phyloP scores from a whole-genome alignment of 1,140 invertebrate genomes.

The Eumeta japonica region DNA sequence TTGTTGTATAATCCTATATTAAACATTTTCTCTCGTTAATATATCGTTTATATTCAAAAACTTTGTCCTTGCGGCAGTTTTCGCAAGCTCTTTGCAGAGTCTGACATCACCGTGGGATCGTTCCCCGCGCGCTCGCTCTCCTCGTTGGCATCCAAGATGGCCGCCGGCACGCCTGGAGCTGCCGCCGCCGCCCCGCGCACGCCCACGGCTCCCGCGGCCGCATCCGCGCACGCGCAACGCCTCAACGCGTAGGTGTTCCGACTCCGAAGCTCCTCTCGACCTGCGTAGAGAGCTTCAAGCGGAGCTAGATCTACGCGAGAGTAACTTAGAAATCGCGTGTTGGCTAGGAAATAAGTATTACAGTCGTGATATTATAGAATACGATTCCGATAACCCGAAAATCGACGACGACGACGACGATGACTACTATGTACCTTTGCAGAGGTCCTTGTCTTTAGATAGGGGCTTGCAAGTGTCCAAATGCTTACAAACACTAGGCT shows the following conservation, averaged over 20 bases:
- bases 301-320: slow-evolving; percentile 26
- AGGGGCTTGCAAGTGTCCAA: slow-evolving; percentile 39
- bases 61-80: slow-evolving; percentile 35
- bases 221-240: neutral
- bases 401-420: too few species aligned
- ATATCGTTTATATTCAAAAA: slow-evolving; percentile 4
- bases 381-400: slow-evolving; percentile 28
- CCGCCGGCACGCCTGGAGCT: slow-evolving; percentile 35
- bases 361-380: slow-evolving; percentile 19
- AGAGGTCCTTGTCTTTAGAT: slow-evolving; percentile 41
- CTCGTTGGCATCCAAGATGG: slow-evolving; percentile 37
- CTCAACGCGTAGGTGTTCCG: slow-evolving; percentile 47
- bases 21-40: too few species aligned
- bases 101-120: slow-evolving; percentile 54
- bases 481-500: slow-evolving; percentile 29
- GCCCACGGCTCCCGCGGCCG: slow-evolving; percentile 43
- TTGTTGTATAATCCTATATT: too few species aligned
- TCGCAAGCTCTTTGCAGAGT: slow-evolving; percentile 60
- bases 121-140: slow-evolving; percentile 49
- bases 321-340: slow-evolving; percentile 28
- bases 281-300: slow-evolving; percentile 39
- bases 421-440: slow-evolving; percentile 19
- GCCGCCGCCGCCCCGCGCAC: slow-evolving; percentile 31
- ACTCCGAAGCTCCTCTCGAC: slow-evolving; percentile 26
- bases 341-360: slow-evolving; percentile 39